phyloP scores from a whole-genome alignment of 2,113 vertebrate species.

The Myotis davidii region DNA sequence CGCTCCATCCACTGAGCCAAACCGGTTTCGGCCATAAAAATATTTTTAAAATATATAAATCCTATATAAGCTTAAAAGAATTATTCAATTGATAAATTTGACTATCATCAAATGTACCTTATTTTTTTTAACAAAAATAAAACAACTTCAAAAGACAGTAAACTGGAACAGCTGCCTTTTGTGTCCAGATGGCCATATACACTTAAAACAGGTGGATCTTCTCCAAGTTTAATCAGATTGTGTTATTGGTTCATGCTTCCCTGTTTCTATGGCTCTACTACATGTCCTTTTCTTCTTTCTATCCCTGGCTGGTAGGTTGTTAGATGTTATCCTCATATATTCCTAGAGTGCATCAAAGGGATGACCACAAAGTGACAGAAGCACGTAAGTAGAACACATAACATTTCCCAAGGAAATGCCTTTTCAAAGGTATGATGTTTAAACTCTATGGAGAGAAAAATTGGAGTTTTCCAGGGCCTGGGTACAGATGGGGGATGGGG shows the following conservation, averaged over 20 bases:
- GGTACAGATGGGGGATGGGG: neutral
- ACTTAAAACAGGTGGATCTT: neutral
- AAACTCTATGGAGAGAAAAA: conserved; percentile 1
- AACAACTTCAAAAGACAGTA: neutral
- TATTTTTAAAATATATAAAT: no score
- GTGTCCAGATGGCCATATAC: neutral
- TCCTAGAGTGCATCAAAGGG: neutral
- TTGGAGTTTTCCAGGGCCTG: neutral
- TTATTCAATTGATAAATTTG: neutral
- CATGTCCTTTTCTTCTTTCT: neutral
- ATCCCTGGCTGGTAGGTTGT: neutral
- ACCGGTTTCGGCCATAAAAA: no score
- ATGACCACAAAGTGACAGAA: neutral
- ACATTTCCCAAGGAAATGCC: neutral
- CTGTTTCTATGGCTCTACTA: neutral
- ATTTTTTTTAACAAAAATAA: neutral
- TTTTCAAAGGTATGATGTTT: conserved; percentile 13
- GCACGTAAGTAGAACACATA: neutral
- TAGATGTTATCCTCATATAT: neutral
- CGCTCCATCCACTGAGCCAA: no score
- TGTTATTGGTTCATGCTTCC: neutral
- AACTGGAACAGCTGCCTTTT: neutral
- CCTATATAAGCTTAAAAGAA: neutral
- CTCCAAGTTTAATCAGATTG: neutral
- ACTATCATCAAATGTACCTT: neutral